These are phyloP conservation scores for Otolemur crassicaudatus DNA, from an alignment of 2,797 vertebrate species.

Conservation along the genomic window DNA sequence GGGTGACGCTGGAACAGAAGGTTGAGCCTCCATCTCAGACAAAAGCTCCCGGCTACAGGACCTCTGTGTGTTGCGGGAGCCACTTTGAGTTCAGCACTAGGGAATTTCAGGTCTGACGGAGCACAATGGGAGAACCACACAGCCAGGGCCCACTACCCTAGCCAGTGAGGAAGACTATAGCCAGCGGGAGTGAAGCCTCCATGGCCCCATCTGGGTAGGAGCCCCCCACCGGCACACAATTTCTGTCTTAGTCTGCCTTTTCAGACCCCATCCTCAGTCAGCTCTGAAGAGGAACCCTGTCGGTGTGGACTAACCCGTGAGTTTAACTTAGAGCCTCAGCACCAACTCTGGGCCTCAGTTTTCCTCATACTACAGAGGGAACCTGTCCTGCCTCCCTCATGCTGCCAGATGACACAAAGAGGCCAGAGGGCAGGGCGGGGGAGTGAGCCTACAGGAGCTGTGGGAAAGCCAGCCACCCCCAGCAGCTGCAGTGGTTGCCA, in stretches of 20 bases:
- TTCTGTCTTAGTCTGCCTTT: not conserved
- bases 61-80: not conserved
- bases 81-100: not conserved
- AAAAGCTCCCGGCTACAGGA: not conserved
- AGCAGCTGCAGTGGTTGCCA: not conserved
- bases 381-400: not conserved
- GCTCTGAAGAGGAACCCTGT: not conserved
- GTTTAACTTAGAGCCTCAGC: not conserved
- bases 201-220: fast-evolving
- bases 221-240: not conserved
- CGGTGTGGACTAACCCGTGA: not conserved
- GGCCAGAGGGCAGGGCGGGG: not conserved
- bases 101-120: not conserved
- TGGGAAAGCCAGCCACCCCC: not conserved
- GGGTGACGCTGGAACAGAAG: not conserved
- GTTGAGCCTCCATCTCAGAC: not conserved
- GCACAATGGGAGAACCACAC: not conserved
- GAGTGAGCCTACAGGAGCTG: fast-evolving
- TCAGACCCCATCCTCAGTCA: not conserved
- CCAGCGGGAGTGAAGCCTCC: too few species aligned
- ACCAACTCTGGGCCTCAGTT: not conserved
- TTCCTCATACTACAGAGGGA: not conserved
- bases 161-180: not conserved
- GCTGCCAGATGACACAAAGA: not conserved
- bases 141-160: not conserved